Evolutionary conservation across 53 echinoderm and acorn worm species (phyloP).

Genomic region (Hippasteria phrygiana): DNA sequence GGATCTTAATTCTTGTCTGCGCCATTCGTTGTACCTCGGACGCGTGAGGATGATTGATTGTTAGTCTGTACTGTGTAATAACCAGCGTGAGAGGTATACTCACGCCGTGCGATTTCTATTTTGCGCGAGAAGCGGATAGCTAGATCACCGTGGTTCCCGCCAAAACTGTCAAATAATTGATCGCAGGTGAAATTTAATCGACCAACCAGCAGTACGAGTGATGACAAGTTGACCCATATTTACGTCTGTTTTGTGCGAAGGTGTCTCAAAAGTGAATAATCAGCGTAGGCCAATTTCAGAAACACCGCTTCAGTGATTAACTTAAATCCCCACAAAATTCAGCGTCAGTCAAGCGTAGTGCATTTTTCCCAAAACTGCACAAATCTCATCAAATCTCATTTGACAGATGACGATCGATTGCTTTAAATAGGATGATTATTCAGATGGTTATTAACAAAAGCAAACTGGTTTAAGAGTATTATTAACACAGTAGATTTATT

Average conservation of each 20-base stretch:
- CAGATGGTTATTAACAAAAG: too few relatives aligned
- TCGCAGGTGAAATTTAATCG: constrained; percentile 3
- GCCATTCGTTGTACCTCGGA: background rate
- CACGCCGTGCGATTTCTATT: constrained; percentile 20
- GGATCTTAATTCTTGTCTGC: background rate
- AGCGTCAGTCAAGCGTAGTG: too few relatives aligned
- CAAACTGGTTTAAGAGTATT: too few relatives aligned
- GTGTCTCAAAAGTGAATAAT: background rate
- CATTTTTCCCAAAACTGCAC: too few relatives aligned
- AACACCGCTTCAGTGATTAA: too few relatives aligned
- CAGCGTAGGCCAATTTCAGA: background rate
- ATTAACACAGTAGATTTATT: too few relatives aligned
- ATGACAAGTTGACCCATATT: background rate
- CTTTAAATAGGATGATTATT: too few relatives aligned
- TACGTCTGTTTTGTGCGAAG: background rate
- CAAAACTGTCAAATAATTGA: constrained; percentile 32
- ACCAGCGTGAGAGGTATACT: background rate
- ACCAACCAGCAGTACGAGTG: background rate
- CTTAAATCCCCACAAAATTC: too few relatives aligned
- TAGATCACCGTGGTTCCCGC: constrained; percentile 45
- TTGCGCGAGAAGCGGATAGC: constrained; percentile 39
- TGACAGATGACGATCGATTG: too few relatives aligned
- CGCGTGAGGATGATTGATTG: constrained; percentile 42
- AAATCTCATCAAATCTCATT: too few relatives aligned
- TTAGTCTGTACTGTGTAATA: background rate